Evolutionary conservation across 35 echinoderm and acorn worm species (phyloP).

Genomic region (Holothuria glaberrima): DNA sequence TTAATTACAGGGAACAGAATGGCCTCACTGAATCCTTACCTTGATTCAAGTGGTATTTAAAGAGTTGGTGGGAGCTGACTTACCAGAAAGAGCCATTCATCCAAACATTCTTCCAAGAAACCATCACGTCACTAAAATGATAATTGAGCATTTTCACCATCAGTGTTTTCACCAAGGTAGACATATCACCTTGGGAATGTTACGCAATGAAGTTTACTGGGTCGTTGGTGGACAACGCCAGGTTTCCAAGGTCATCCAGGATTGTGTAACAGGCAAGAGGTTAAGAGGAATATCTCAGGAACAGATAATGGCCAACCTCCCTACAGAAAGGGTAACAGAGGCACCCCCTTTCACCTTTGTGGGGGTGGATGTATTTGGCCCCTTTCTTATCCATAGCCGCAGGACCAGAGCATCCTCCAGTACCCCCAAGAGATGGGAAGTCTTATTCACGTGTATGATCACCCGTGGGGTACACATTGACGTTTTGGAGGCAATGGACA

Average conservation of each 20-base stretch:
- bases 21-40: slow-evolving; percentile 47
- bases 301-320: slow-evolving; percentile 67
- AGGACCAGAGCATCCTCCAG: slow-evolving; percentile 53
- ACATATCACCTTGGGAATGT: slow-evolving; percentile 45
- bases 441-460: slow-evolving; percentile 68
- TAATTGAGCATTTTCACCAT: slow-evolving; percentile 49
- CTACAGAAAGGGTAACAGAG: slow-evolving; percentile 64
- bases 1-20: slow-evolving; percentile 37
- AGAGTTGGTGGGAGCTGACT: slow-evolving; percentile 65
- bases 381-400: slow-evolving; percentile 44
- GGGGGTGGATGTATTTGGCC: slow-evolving; percentile 72
- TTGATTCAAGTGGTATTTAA: slow-evolving; percentile 34
- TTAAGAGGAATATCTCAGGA: slow-evolving; percentile 21
- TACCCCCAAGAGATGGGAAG: slow-evolving; percentile 70
- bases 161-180: slow-evolving; percentile 50
- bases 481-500: slow-evolving; percentile 69
- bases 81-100: slow-evolving; percentile 38
- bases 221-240: slow-evolving; percentile 55
- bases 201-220: slow-evolving; percentile 62
- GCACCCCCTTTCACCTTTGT: slow-evolving; percentile 71
- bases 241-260: slow-evolving; percentile 15
- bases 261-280: slow-evolving; percentile 46
- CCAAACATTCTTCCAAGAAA: slow-evolving; percentile 51
- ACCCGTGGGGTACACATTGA: slow-evolving; percentile 71
- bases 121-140: slow-evolving; percentile 48